Percentiles rank a stretch among this genome's conserved stretches.
Conservation (phyloP, 1,140 invertebrate species). For the Platyura marginata region DNA sequence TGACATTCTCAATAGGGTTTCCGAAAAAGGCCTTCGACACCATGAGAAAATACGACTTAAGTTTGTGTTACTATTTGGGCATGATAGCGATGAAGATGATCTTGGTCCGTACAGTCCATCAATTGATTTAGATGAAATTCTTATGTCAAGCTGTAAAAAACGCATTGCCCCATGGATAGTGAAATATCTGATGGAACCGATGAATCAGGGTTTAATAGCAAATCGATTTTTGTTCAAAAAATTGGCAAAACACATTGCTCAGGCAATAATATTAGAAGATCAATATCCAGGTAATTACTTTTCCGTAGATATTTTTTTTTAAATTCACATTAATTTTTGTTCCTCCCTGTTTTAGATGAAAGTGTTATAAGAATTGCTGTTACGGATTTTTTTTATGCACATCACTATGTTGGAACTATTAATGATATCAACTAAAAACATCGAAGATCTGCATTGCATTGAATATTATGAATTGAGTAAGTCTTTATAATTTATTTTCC, state of each 20-base stretch:
- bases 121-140: constrained; percentile 17
- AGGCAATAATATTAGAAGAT: constrained; percentile 15
- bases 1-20: constrained; percentile 8
- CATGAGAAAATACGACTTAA: constrained; percentile 12
- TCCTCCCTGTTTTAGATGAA: not conserved
- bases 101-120: constrained; percentile 13
- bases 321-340: too few relatives aligned
- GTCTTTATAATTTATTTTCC: too few relatives aligned
- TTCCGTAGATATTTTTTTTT: too few relatives aligned
- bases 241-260: constrained; percentile 14
- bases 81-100: constrained; percentile 16
- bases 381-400: not conserved
- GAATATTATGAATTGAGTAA: too few relatives aligned
- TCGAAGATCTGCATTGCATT: too few relatives aligned
- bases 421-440: not conserved
- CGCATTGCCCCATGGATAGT: constrained; percentile 21
- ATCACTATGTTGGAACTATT: not conserved
- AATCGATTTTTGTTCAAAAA: constrained; percentile 22
- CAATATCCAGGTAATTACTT: constrained; percentile 15
- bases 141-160: constrained; percentile 15
- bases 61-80: constrained; percentile 15
- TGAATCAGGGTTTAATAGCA: constrained; percentile 16
- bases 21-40: constrained; percentile 17
- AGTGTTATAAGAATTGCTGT: not conserved
- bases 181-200: constrained; percentile 15